Percentiles rank a stretch among this genome's conserved stretches.
Conservation (phyloP, 2,797 vertebrate genomes). For the Melanotaenia trifasciata region DNA sequence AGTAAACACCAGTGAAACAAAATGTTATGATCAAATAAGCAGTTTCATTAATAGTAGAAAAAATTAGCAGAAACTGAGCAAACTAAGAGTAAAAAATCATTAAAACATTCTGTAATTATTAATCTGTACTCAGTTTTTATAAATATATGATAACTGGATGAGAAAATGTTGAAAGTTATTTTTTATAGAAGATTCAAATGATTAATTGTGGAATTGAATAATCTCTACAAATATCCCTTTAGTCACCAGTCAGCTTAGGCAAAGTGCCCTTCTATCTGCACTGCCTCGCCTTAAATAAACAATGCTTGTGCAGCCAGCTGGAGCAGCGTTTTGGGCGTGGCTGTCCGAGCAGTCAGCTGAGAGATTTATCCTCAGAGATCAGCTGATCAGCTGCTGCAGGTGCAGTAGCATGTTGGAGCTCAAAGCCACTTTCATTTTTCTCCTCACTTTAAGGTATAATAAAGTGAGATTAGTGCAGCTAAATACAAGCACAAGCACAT, state of each 20-base stretch:
- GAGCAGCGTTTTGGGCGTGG: slow-evolving; percentile 25
- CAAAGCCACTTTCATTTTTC: slow-evolving; percentile 1
- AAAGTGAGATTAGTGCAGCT: background rate
- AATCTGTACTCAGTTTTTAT: background rate
- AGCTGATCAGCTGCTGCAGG: slow-evolving; percentile 55
- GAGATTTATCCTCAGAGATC: slow-evolving; percentile 29
- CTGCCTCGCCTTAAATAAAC: slow-evolving; percentile 59
- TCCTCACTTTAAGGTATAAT: background rate
- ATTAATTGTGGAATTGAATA: background rate
- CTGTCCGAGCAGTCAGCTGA: slow-evolving; percentile 46
- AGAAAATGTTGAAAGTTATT: background rate
- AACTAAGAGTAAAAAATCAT: background rate
- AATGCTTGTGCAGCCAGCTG: slow-evolving; percentile 27
- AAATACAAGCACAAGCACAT: background rate
- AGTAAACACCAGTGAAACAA: background rate
- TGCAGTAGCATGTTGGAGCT: slow-evolving; percentile 16
- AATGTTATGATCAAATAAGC: background rate
- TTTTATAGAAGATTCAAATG: background rate
- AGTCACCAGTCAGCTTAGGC: background rate
- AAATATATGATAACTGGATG: background rate
- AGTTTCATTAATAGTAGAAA: background rate
- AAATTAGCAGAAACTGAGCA: background rate
- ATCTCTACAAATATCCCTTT: slow-evolving; percentile 2
- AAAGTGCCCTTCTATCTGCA: slow-evolving; percentile 8
- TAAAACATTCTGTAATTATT: background rate